Percentiles rank a stretch among this genome's conserved stretches.
phyloP scores from a whole-genome alignment of 2,888 invertebrate genomes.

The Eristalis pertinax region DNA sequence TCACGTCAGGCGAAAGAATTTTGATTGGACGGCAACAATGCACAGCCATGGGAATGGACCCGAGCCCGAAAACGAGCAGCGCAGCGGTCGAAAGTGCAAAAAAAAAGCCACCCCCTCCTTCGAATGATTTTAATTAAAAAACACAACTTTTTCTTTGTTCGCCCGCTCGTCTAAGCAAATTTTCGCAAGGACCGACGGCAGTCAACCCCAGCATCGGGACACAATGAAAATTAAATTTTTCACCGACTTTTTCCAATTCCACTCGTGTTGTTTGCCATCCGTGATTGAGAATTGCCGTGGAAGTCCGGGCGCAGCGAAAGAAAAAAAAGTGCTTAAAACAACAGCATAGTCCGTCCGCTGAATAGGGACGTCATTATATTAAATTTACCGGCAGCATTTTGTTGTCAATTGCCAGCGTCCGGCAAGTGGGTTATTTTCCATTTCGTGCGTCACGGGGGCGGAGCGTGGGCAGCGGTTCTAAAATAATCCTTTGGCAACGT shows the following conservation, averaged over 20 bases:
- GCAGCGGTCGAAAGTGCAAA: neutral
- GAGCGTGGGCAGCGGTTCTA: neutral
- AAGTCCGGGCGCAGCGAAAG: too few species aligned
- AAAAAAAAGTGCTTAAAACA: neutral
- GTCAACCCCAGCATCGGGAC: neutral
- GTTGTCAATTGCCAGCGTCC: conserved; percentile 1
- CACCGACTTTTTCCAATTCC: conserved; percentile 14
- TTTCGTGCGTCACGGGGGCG: neutral
- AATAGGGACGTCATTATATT: conserved; percentile 12
- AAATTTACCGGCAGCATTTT: neutral
- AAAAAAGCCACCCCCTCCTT: conserved; percentile 6
- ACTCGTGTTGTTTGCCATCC: conserved; percentile 21
- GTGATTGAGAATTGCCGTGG: conserved; percentile 22
- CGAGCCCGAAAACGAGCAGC: conserved; percentile 1
- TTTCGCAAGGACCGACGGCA: neutral
- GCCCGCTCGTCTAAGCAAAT: conserved; percentile 7
- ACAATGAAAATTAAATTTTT: conserved; percentile 35
- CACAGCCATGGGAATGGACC: neutral
- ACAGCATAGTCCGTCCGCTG: neutral
- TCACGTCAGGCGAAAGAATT: conserved; percentile 52
- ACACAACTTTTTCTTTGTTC: conserved; percentile 5
- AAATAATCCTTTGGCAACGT: conserved; percentile 6
- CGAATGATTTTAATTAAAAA: conserved; percentile 56
- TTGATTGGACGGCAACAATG: conserved; percentile 54
- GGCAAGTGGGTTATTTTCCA: neutral